phyloP scores from a whole-genome alignment of 2,113 vertebrate genomes.

The Verasper variegatus region DNA sequence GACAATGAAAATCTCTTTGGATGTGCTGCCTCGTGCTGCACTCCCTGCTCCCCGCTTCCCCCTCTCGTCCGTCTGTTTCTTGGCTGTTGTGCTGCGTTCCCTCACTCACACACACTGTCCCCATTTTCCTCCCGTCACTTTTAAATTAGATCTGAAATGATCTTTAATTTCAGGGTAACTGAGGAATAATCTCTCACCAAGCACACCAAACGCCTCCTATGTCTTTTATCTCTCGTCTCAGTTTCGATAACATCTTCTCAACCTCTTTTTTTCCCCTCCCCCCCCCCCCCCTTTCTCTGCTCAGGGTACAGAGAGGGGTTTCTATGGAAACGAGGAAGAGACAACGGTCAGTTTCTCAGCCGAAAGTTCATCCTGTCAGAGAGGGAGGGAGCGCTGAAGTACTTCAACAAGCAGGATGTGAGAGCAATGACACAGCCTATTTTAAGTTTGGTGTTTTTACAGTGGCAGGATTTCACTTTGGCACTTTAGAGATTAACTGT shows the following conservation, averaged over 20 bases:
- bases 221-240: constrained; percentile 20
- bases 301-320: constrained; percentile 95
- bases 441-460: neutral
- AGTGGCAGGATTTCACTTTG: neutral
- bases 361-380: constrained; percentile 94
- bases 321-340: constrained; percentile 95
- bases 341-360: constrained; percentile 95
- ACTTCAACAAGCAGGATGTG: constrained; percentile 96
- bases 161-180: constrained; percentile 27
- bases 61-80: constrained; percentile 5
- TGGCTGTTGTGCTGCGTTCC: neutral
- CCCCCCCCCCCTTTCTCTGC: neutral
- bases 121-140: neutral
- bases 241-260: constrained; percentile 20
- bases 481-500: neutral
- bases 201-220: constrained; percentile 4
- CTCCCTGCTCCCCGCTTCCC: neutral
- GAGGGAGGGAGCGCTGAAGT: constrained; percentile 93
- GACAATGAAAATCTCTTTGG: neutral
- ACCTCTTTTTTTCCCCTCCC: neutral
- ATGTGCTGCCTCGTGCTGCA: constrained; percentile 38
- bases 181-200: neutral
- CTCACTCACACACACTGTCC: neutral
- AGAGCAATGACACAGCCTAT: constrained; percentile 59
- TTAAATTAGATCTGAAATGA: constrained; percentile 28